These are phyloP conservation scores for Coregonus clupeaformis DNA, from an alignment of 2,113 vertebrate species.

Conservation along the genomic window DNA sequence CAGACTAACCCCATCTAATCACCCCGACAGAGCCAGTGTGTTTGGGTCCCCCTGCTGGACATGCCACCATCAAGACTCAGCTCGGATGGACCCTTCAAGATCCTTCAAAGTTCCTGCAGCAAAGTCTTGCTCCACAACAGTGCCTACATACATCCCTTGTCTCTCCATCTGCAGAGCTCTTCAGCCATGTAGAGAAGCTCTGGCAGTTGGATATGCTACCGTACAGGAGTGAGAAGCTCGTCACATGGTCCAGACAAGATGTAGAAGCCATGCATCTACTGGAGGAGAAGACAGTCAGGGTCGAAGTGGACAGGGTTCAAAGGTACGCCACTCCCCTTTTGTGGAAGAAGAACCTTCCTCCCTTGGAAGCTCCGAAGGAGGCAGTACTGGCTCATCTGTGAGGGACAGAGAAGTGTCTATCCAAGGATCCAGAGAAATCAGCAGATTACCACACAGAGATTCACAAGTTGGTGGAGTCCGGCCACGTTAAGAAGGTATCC, in stretches of 20 bases:
- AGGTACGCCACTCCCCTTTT: slow-evolving; percentile 21
- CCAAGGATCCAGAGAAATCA: not conserved
- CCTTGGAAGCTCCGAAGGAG: slow-evolving; percentile 2
- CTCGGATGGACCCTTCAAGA: not conserved
- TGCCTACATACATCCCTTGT: not conserved
- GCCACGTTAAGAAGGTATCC: no score
- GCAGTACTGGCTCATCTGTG: slow-evolving; percentile 15
- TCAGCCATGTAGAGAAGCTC: not conserved
- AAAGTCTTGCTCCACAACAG: not conserved
- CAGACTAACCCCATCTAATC: not conserved
- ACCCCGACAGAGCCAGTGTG: not conserved
- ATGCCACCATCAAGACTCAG: not conserved
- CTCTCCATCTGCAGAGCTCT: not conserved
- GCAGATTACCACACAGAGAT: not conserved
- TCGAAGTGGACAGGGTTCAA: not conserved
- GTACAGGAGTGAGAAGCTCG: not conserved
- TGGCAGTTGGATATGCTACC: slow-evolving; percentile 36
- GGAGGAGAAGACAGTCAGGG: not conserved
- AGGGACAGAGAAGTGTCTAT: slow-evolving; percentile 1
- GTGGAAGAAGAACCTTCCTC: not conserved
- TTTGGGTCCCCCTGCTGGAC: not conserved
- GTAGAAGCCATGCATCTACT: no score
- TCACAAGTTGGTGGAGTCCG: no score
- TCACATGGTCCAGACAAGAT: no score
- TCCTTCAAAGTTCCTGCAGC: not conserved